Evolutionary conservation across 2,797 vertebrate genomes (phyloP).

Genomic region (Mycteria americana): DNA sequence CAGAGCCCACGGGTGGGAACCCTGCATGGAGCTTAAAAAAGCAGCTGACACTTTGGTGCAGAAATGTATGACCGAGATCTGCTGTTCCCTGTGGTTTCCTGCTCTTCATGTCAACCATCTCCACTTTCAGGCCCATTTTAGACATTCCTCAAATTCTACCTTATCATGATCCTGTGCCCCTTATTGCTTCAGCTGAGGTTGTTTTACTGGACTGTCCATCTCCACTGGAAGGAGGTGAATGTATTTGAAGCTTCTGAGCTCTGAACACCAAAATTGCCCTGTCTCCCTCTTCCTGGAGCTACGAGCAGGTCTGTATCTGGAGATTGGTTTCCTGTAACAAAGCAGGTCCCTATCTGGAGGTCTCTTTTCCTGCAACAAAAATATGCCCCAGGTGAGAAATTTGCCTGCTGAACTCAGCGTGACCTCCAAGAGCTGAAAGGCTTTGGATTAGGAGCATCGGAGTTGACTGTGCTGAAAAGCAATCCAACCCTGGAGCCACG

Average conservation of each 20-base stretch:
- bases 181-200: background rate
- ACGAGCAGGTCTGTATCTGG: background rate
- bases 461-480: background rate
- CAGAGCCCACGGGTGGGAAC: background rate
- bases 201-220: background rate
- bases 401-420: slow-evolving; percentile 7
- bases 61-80: accelerated
- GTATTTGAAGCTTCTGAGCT: background rate
- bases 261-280: background rate
- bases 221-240: background rate
- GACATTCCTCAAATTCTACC: background rate
- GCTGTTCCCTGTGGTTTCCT: background rate
- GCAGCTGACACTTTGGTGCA: background rate
- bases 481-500: accelerated
- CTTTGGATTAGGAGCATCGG: background rate
- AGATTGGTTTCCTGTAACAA: background rate
- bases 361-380: slow-evolving; percentile 20
- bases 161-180: background rate
- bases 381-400: slow-evolving; percentile 35
- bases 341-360: slow-evolving; percentile 11
- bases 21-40: background rate
- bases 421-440: slow-evolving; percentile 6
- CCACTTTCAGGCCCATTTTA: background rate
- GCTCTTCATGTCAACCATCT: background rate
- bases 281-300: background rate